phyloP scores from a whole-genome alignment of 1,140 invertebrate genomes.

The Coptotermes formosanus region DNA sequence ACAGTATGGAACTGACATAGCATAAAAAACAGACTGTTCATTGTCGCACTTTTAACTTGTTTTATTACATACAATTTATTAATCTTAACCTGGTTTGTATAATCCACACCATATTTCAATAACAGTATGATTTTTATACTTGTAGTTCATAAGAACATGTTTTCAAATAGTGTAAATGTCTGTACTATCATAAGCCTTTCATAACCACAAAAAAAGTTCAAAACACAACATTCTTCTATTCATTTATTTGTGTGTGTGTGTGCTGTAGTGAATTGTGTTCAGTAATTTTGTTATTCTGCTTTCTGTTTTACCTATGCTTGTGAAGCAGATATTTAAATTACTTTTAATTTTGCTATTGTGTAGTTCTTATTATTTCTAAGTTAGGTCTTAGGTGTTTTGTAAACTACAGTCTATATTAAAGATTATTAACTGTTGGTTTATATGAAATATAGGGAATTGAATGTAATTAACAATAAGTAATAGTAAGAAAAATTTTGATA shows the following conservation, averaged over 20 bases:
- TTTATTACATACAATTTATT: background rate
- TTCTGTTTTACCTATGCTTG: background rate
- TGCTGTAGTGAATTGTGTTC: background rate
- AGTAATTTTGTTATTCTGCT: background rate
- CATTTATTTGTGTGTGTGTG: background rate
- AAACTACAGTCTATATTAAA: background rate
- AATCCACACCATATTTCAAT: background rate
- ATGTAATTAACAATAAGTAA: background rate
- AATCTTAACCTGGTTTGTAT: background rate
- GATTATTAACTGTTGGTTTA: background rate
- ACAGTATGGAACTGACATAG: no score
- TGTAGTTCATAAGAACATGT: background rate
- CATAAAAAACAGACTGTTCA: no score
- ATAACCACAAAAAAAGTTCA: slow-evolving; percentile 2
- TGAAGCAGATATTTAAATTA: background rate
- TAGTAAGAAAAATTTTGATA: background rate
- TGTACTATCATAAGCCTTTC: background rate
- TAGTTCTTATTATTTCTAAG: background rate
- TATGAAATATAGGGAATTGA: background rate
- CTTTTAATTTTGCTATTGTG: background rate
- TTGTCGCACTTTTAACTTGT: background rate
- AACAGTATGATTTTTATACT: background rate
- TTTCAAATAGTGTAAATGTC: background rate
- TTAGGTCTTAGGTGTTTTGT: background rate
- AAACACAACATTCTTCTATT: background rate